Base-by-base conservation (phyloP, 2,797 vertebrate genomes). In the Molossus molossus region DNA sequence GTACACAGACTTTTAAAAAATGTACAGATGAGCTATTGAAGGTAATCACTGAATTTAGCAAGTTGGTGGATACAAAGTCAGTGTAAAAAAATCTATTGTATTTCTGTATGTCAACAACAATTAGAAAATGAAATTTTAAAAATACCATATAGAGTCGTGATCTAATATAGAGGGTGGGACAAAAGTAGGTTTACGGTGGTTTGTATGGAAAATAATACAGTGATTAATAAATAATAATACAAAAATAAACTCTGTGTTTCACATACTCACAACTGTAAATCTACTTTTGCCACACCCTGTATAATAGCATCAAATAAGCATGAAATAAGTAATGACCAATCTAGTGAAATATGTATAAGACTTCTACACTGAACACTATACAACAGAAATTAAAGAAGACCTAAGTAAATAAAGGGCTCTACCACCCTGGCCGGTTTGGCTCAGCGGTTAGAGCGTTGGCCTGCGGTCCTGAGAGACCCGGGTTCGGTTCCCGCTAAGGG, bases 101-200 rank as follows among this genome's bases (percentile, higher is more conserved):
- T 72, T 77, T 53, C 40, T 84, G 57, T 69, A 82, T 79, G 6
- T 6, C 27, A 81, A 11, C 29, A 62, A 76, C 7, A 85, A 70
- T 92, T 80, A 86, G 18, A 91, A 92, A 94, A 84, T 65, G 2
- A 90, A 91, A 50, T 4, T 37, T 94, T 67, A 45, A 33, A 65
- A 87, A 27, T 75, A 9, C 15, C 10, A 62, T 55, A 25, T 55
- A 58, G 7, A 58, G 55, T 33, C 33, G 33, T 33, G 33, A 33
- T 33, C 33, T 33, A 33, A 62, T 55, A 25, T 55, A 58, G 7
- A 58, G 55, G 76, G 55, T 79, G 6, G 20, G 76, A 79, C 13
- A 57, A 58, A 58, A 57, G 21, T 79, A 79, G 21, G 53, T 79
- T 79, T 57, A 57, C 20, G 57, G n/a, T 79, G 57, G 17, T 79